These are phyloP conservation scores for Nephrotoma guestfalica DNA, from an alignment of 2,888 invertebrate genomes.

Conservation along the genomic window DNA sequence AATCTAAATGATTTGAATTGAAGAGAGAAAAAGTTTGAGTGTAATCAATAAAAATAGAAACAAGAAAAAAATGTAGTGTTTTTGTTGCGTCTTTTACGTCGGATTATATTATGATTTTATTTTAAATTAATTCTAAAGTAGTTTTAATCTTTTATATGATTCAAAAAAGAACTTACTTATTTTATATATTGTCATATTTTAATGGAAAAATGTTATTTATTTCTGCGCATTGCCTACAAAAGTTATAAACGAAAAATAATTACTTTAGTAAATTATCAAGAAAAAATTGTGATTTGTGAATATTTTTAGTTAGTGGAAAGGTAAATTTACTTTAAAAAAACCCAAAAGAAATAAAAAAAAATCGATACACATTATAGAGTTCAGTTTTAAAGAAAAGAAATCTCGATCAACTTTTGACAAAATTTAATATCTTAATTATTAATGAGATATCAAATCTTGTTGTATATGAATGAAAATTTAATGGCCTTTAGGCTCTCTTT, in stretches of 20 bases:
- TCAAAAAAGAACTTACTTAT: background rate
- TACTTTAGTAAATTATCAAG: background rate
- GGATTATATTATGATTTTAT: background rate
- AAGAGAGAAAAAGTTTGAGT: background rate
- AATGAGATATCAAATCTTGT: too few relatives aligned
- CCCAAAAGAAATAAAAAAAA: background rate
- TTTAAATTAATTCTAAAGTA: background rate
- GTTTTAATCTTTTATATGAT: background rate
- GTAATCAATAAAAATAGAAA: background rate
- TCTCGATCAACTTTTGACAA: too few relatives aligned
- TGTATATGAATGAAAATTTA: background rate
- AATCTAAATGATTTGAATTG: background rate
- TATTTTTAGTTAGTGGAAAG: background rate
- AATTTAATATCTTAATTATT: too few relatives aligned
- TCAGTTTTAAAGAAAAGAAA: background rate
- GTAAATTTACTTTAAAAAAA: background rate
- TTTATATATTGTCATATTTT: background rate
- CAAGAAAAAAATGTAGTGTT: background rate
- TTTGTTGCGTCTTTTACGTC: constrained; percentile 2
- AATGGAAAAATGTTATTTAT: background rate
- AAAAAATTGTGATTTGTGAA: background rate
- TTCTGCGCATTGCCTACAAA: background rate
- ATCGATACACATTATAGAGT: background rate
- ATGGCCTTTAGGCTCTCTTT: background rate
- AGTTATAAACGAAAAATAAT: background rate